These are phyloP conservation scores for Penaeus japonicus DNA, from an alignment of 1,140 invertebrate genomes.

Conservation along the genomic window DNA sequence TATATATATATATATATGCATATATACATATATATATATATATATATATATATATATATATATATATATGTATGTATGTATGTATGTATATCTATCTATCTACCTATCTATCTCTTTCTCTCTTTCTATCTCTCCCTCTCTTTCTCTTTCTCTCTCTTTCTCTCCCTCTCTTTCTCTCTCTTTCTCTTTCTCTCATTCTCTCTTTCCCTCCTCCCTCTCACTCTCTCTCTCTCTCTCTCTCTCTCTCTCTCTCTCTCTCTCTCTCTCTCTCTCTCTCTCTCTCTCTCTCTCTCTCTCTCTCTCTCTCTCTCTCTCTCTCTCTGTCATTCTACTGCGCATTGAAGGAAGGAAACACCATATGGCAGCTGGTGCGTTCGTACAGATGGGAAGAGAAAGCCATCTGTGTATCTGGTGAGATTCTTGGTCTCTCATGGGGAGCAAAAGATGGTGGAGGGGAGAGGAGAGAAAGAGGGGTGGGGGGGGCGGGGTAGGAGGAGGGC, in stretches of 20 bases:
- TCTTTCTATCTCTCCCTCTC: too few species aligned
- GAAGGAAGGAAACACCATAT: too few species aligned
- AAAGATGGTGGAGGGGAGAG: too few species aligned
- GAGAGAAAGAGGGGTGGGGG: too few species aligned
- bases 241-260: slow-evolving; percentile 16
- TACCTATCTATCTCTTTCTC: not conserved
- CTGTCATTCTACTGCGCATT: too few species aligned
- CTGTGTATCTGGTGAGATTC: too few species aligned
- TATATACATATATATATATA: slow-evolving; percentile 2
- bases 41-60: not conserved
- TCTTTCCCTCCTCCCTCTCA: not conserved
- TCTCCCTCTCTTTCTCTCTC: not conserved
- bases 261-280: not conserved
- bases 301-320: too few species aligned
- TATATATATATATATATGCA: slow-evolving; percentile 6
- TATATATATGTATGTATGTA: not conserved
- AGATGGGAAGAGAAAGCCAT: too few species aligned
- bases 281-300: too few species aligned
- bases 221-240: slow-evolving; percentile 21
- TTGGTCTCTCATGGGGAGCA: too few species aligned
- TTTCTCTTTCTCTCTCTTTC: not conserved
- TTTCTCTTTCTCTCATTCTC: not conserved
- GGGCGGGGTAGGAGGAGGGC: too few species aligned
- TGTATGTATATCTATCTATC: not conserved
- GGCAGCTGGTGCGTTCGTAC: too few species aligned